Conservation (phyloP, 2,113 vertebrate genomes). For the Lepus europaeus region DNA sequence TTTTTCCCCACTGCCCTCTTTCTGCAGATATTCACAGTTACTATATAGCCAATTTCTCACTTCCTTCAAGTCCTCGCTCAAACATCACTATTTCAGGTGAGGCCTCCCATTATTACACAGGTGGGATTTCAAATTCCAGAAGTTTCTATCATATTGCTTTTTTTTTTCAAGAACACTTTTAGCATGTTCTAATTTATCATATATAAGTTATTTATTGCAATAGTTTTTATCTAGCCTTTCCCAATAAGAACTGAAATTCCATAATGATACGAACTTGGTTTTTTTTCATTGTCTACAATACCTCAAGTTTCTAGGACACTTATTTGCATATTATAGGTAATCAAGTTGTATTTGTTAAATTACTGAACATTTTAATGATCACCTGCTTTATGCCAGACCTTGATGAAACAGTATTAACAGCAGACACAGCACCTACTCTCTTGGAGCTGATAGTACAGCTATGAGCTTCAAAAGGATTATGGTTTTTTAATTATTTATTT, state of each 20-base stretch:
- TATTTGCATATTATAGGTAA: background rate
- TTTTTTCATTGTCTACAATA: background rate
- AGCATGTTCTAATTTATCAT: background rate
- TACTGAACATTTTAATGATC: background rate
- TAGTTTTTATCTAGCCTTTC: background rate
- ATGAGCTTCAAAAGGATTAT: background rate
- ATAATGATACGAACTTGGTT: background rate
- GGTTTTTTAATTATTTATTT: too few species aligned
- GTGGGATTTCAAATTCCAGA: background rate
- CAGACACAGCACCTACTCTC: background rate
- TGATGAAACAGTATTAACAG: background rate
- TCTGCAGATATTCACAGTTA: background rate
- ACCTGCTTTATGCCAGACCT: background rate
- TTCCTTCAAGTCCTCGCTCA: background rate
- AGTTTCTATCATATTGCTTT: background rate
- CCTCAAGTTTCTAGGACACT: background rate
- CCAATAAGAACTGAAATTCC: background rate
- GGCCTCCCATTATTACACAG: background rate
- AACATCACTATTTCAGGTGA: background rate
- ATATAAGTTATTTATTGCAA: background rate
- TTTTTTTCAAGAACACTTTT: background rate
- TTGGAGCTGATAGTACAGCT: background rate
- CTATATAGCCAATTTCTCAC: background rate
- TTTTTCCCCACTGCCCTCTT: background rate
- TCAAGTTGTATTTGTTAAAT: slow-evolving; percentile 14